These are phyloP conservation scores for Procambarus virginalis DNA, from an alignment of 1,140 invertebrate genomes.

Conservation along the genomic window DNA sequence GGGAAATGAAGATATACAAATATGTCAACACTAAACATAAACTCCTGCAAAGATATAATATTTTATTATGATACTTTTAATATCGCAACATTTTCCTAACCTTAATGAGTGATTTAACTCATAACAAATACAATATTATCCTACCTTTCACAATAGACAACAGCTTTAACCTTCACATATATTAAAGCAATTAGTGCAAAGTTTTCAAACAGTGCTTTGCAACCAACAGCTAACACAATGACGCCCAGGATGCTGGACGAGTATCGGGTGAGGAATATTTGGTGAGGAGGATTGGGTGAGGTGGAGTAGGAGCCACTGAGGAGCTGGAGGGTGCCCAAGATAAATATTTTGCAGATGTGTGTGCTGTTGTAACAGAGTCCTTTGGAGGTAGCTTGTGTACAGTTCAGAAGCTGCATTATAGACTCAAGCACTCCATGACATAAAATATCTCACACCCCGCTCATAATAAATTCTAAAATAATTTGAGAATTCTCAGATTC, in stretches of 20 bases:
- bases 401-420: neutral
- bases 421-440: neutral
- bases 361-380: neutral
- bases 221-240: slow-evolving; percentile 50
- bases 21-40: slow-evolving; percentile 59
- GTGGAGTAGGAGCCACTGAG: neutral
- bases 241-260: neutral
- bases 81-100: slow-evolving; percentile 51
- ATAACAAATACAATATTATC: slow-evolving; percentile 65
- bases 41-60: slow-evolving; percentile 32
- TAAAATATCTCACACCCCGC: neutral
- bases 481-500: no score
- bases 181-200: slow-evolving; percentile 68
- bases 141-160: slow-evolving; percentile 67
- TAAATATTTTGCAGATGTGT: neutral
- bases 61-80: slow-evolving; percentile 47
- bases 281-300: slow-evolving; percentile 1
- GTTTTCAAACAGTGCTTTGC: slow-evolving; percentile 62
- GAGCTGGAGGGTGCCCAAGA: neutral
- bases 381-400: neutral
- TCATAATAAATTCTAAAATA: neutral
- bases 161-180: slow-evolving; percentile 65
- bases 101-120: slow-evolving; percentile 59
- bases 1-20: slow-evolving; percentile 50
- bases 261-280: slow-evolving; percentile 4